These are phyloP conservation scores for Paraplagusia blochii DNA, from an alignment of 2,113 vertebrate species.

Conservation along the genomic window DNA sequence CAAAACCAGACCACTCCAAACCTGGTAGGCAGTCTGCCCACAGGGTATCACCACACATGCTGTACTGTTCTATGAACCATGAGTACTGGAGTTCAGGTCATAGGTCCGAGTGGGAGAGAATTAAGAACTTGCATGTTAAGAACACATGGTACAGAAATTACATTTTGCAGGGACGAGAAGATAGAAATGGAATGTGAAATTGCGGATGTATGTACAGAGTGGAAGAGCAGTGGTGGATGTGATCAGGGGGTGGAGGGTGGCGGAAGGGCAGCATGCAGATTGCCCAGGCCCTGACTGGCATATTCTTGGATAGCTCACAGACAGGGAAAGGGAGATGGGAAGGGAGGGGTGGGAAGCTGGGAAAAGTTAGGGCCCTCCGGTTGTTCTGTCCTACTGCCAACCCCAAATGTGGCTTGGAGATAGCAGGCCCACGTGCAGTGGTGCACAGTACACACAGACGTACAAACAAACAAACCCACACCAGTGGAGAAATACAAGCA, in stretches of 20 bases:
- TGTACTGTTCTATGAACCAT: conserved; percentile 35
- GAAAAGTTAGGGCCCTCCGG: conserved; percentile 69
- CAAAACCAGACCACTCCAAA: conserved; percentile 58
- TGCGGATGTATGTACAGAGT: conserved; percentile 8
- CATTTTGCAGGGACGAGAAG: conserved; percentile 23
- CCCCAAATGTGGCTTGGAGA: conserved; percentile 72
- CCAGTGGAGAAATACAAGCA: conserved; percentile 19
- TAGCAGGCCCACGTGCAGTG: conserved; percentile 65
- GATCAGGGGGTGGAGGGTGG: conserved; percentile 52
- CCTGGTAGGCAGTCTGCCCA: conserved; percentile 54
- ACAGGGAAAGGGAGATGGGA: conserved; percentile 44
- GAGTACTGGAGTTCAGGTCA: conserved; percentile 47
- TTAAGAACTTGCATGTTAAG: background rate
- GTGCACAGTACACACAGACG: conserved; percentile 41
- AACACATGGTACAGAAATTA: conserved; percentile 40
- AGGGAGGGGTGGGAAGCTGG: conserved; percentile 47
- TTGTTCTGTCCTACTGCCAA: conserved; percentile 71
- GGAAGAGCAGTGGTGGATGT: conserved; percentile 28
- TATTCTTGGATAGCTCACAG: conserved; percentile 72
- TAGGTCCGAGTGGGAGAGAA: conserved; percentile 43
- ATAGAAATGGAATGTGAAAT: conserved; percentile 13
- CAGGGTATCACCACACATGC: conserved; percentile 56
- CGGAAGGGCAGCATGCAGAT: conserved; percentile 64
- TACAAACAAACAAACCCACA: conserved; percentile 45
- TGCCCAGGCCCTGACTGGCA: conserved; percentile 69